A percentile compares a stretch with the other conserved stretches of the same genome.
Evolutionary conservation across 2,113 vertebrate genomes (phyloP).

Genomic region (Bujurquina vittata): DNA sequence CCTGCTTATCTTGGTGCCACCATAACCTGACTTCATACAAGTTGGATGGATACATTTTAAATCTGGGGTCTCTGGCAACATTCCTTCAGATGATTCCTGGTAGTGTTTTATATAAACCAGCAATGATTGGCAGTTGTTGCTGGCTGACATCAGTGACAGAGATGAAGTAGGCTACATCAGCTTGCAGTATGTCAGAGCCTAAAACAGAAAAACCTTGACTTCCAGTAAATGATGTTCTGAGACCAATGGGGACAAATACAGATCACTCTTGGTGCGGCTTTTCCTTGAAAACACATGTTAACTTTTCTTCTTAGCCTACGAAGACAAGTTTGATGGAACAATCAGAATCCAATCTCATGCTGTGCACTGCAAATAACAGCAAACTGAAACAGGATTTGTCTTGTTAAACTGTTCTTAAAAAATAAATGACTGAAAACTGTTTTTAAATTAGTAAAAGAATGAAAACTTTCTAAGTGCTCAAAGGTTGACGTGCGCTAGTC

Average conservation of each 20-base stretch:
- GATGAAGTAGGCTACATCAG: neutral
- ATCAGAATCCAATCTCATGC: neutral
- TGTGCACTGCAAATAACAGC: neutral
- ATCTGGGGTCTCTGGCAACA: neutral
- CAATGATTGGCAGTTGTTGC: neutral
- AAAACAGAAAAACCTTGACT: neutral
- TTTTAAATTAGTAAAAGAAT: slow-evolving; percentile 12
- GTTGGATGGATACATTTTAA: neutral
- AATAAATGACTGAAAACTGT: neutral
- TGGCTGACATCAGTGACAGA: neutral
- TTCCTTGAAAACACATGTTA: neutral
- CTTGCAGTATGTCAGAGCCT: neutral
- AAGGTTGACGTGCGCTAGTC: neutral
- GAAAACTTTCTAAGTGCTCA: neutral
- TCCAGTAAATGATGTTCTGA: neutral
- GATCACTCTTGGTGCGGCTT: neutral
- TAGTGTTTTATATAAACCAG: neutral
- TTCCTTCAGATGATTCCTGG: neutral
- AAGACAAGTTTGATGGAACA: neutral
- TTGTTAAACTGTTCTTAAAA: neutral
- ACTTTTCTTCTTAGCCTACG: neutral
- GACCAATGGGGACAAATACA: neutral
- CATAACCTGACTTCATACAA: neutral
- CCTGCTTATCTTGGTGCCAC: neutral
- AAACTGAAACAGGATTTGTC: neutral